phyloP scores from a whole-genome alignment of 2,888 invertebrate genomes.

The Reticulitermes lucifugus region DNA sequence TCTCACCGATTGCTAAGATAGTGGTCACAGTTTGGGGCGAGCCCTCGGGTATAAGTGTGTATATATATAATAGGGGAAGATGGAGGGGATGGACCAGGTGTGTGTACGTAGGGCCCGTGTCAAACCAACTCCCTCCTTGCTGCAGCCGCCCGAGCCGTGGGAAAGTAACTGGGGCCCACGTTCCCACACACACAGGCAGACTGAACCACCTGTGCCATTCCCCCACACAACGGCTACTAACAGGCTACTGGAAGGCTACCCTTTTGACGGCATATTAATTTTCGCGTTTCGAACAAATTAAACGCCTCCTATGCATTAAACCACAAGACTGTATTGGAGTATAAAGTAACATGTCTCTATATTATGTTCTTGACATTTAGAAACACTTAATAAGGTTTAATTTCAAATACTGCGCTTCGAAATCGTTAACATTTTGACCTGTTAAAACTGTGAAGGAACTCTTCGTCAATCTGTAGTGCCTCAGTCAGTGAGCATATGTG shows the following conservation, averaged over 20 bases:
- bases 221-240: slow-evolving; percentile 30
- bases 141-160: slow-evolving; percentile 61
- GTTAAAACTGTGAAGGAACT: neutral
- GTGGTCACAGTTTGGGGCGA: slow-evolving; percentile 31
- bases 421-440: neutral
- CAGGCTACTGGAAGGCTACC: slow-evolving; percentile 12
- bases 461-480: neutral
- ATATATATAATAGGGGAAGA: slow-evolving; percentile 44
- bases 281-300: neutral
- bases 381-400: too few species aligned
- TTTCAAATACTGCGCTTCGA: too few species aligned
- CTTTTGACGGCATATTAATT: slow-evolving; percentile 7
- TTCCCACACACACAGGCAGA: slow-evolving; percentile 70
- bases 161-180: slow-evolving; percentile 70
- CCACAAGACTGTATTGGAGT: too few species aligned
- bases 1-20: neutral
- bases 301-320: too few species aligned
- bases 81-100: slow-evolving; percentile 38
- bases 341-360: too few species aligned
- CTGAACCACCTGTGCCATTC: slow-evolving; percentile 60
- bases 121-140: slow-evolving; percentile 9
- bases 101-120: slow-evolving; percentile 43
- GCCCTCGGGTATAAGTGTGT: slow-evolving; percentile 42
- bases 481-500: neutral
- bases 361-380: too few species aligned